Conservation (phyloP, 2,888 invertebrate species). For the Caenorhabditis virilis region DNA sequence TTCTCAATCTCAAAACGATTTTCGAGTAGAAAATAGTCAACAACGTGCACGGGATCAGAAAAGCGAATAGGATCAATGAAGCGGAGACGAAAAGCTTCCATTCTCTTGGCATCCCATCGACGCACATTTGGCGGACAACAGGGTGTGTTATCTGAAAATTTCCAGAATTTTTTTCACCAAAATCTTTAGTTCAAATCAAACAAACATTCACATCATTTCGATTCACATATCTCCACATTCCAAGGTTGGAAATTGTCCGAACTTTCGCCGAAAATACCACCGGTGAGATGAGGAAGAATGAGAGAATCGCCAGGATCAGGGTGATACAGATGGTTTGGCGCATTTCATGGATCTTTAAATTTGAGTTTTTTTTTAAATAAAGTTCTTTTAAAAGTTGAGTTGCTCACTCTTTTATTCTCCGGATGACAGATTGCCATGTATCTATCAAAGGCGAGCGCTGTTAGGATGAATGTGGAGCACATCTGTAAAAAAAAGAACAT, state of each 20-base stretch:
- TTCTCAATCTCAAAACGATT: constrained; percentile 45
- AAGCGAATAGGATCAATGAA: constrained; percentile 45
- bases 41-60: constrained; percentile 49
- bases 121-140: constrained; percentile 41
- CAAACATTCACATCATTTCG: too few relatives aligned
- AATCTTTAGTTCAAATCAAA: too few relatives aligned
- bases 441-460: constrained; percentile 55
- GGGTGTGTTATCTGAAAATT: constrained; percentile 31
- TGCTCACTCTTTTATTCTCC: constrained; percentile 44
- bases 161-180: too few relatives aligned
- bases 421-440: constrained; percentile 61
- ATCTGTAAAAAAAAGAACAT: constrained; percentile 37
- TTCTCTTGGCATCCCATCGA: constrained; percentile 46
- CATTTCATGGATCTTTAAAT: constrained; percentile 49
- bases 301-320: constrained; percentile 42
- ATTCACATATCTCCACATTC: constrained; percentile 18
- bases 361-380: constrained; percentile 2
- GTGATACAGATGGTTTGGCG: constrained; percentile 49
- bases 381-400: background rate
- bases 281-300: constrained; percentile 50
- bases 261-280: constrained; percentile 47
- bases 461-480: constrained; percentile 56
- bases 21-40: constrained; percentile 51
- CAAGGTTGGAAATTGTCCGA: constrained; percentile 4
- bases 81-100: constrained; percentile 36